A percentile compares a stretch with the other conserved stretches of the same genome.
Conservation (phyloP, 2,888 invertebrate genomes). For the Hirtodrosophila cameraria region DNA sequence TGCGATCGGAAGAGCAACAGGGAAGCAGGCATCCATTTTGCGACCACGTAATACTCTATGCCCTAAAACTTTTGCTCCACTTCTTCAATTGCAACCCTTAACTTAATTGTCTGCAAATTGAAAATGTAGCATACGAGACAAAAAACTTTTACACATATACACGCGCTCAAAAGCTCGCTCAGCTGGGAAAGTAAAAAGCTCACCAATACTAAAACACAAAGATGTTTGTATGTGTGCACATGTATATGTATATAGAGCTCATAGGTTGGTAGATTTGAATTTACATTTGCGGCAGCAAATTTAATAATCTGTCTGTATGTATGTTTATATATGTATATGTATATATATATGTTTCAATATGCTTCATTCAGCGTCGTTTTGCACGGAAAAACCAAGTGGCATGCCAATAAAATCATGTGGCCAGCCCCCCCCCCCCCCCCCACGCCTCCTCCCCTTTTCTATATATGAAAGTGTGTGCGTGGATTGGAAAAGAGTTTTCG, state of each 20-base stretch:
- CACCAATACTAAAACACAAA: not conserved
- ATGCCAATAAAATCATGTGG: slow-evolving; percentile 76
- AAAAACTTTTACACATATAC: not conserved
- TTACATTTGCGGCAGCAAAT: slow-evolving; percentile 32
- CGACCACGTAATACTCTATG: slow-evolving; percentile 53
- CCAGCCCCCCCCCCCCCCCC: slow-evolving; percentile 23
- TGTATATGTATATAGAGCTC: not conserved
- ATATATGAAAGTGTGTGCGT: slow-evolving; percentile 35
- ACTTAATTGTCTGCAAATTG: slow-evolving; percentile 2
- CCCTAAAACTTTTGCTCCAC: slow-evolving; percentile 6
- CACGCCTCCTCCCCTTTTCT: not conserved
- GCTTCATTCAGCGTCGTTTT: slow-evolving; percentile 50
- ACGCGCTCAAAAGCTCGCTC: too few species aligned
- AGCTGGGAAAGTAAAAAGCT: slow-evolving; percentile 4
- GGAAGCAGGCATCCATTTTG: too few species aligned
- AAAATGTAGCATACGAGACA: not conserved
- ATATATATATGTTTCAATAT: slow-evolving; percentile 18
- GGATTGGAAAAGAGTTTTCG: slow-evolving; percentile 76
- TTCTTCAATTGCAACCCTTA: not conserved
- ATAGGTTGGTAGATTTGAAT: slow-evolving; percentile 14
- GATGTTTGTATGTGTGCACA: not conserved
- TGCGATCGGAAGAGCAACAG: slow-evolving; percentile 22
- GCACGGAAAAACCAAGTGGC: slow-evolving; percentile 74
- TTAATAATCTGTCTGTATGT: slow-evolving; percentile 50
- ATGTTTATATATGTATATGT: slow-evolving; percentile 4